A percentile compares a stretch with the other conserved stretches of the same genome.
These are phyloP conservation scores for Sardina pilchardus DNA, from an alignment of 2,113 vertebrate genomes.

Conservation along the genomic window DNA sequence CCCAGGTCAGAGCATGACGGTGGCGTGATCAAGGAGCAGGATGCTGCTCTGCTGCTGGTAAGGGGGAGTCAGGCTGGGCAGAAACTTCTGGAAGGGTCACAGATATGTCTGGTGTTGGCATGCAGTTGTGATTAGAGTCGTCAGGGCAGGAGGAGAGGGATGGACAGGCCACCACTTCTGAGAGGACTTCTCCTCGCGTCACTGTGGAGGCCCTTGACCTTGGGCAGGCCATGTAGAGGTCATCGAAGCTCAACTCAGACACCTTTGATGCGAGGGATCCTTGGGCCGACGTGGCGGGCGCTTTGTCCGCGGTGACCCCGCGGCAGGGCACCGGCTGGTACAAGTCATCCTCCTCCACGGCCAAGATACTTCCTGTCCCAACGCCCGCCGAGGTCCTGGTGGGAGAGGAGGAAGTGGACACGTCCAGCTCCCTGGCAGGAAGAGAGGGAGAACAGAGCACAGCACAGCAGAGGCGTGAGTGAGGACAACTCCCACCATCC, in stretches of 20 bases:
- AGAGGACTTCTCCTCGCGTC: no score
- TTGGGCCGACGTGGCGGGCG: background rate
- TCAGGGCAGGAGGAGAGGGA: background rate
- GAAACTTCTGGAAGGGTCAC: no score
- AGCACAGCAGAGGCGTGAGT: background rate
- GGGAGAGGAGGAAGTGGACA: background rate
- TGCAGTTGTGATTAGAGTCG: background rate
- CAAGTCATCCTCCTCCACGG: background rate
- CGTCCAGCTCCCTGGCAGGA: background rate
- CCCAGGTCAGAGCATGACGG: no score
- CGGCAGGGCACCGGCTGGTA: background rate
- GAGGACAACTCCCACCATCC: background rate
- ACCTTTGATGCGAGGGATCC: background rate
- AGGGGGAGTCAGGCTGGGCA: no score
- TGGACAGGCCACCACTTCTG: background rate
- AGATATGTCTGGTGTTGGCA: background rate
- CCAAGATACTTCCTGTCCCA: background rate
- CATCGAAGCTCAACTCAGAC: background rate
- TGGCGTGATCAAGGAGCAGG: background rate
- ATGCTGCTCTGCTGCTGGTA: background rate
- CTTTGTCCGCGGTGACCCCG: background rate
- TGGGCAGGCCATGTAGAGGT: background rate
- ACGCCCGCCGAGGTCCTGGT: background rate
- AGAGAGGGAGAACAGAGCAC: background rate
- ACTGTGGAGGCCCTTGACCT: background rate